phyloP scores from a whole-genome alignment of 2,888 invertebrate species.

The Unio pictorum region DNA sequence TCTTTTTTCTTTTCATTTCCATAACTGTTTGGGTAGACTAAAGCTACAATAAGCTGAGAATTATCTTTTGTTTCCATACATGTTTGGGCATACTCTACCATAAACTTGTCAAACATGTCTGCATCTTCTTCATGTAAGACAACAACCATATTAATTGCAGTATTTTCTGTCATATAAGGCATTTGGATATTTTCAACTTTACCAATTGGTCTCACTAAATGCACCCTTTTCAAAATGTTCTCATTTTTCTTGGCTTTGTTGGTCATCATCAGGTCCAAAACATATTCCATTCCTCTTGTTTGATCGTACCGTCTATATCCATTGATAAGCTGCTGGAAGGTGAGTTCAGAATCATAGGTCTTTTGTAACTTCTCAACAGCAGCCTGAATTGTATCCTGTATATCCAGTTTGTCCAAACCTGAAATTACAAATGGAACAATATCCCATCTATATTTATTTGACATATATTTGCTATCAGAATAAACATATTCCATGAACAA shows the following conservation, averaged over 20 bases:
- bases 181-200: slow-evolving; percentile 90
- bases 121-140: slow-evolving; percentile 76
- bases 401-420: slow-evolving; percentile 76
- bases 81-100: slow-evolving; percentile 81
- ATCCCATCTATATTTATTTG: too few species aligned
- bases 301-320: slow-evolving; percentile 87
- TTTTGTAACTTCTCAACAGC: slow-evolving; percentile 54
- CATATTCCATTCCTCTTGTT: slow-evolving; percentile 88
- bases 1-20: slow-evolving; percentile 71
- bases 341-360: slow-evolving; percentile 53
- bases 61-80: slow-evolving; percentile 86
- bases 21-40: slow-evolving; percentile 72
- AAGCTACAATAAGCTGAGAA: slow-evolving; percentile 82
- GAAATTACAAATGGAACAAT: slow-evolving; percentile 10
- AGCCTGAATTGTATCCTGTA: slow-evolving; percentile 77
- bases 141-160: slow-evolving; percentile 84
- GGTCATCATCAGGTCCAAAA: slow-evolving; percentile 76
- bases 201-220: slow-evolving; percentile 88
- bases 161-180: slow-evolving; percentile 96
- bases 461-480: too few species aligned
- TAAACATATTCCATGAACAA: too few species aligned
- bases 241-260: slow-evolving; percentile 35
- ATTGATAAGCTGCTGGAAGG: slow-evolving; percentile 75
- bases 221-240: slow-evolving; percentile 76
- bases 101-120: slow-evolving; percentile 78